These are phyloP conservation scores for Pseudorhiza aurosa DNA, from an alignment of 30 jellyfish, hydroid and myxozoan species.

Conservation along the genomic window DNA sequence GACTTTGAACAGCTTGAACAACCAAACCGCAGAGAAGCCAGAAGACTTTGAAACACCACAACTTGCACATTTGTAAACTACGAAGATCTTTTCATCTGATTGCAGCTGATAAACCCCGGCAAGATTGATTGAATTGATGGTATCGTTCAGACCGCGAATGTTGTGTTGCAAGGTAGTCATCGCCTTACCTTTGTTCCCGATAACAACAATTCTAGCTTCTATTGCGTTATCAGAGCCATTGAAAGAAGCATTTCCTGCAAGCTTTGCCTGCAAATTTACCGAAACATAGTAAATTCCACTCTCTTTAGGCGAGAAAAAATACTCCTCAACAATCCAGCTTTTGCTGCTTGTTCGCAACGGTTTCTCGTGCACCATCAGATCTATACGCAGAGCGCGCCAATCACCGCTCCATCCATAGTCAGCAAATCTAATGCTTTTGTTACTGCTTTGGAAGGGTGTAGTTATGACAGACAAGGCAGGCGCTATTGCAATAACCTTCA, in stretches of 20 bases:
- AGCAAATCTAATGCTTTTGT: not conserved
- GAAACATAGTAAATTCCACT: conserved; percentile 63
- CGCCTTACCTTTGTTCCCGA: not conserved
- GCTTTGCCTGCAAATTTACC: not conserved
- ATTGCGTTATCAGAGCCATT: not conserved
- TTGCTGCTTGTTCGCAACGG: conserved; percentile 14
- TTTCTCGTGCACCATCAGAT: not conserved
- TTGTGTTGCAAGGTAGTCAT: not conserved
- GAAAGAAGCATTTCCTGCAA: not conserved
- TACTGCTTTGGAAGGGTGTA: not conserved
- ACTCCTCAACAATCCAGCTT: conserved; percentile 26
- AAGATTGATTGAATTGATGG: conserved; percentile 14
- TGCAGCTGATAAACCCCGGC: conserved; percentile 13
- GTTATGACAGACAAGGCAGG: conserved; percentile 16
- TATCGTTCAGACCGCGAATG: conserved; percentile 7
- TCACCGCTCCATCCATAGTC: not conserved
- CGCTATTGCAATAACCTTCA: conserved; percentile 20
- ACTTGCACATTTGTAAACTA: conserved; percentile 26
- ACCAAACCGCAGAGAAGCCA: conserved; percentile 55
- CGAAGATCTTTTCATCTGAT: conserved; percentile 23
- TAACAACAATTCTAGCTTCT: conserved; percentile 15
- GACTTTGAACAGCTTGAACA: conserved; percentile 19
- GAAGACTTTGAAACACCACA: conserved; percentile 28
- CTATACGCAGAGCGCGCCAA: conserved; percentile 23
- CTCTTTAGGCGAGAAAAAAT: conserved; percentile 37